These are phyloP conservation scores for Pterois miles DNA, from an alignment of 2,797 vertebrate species.

Conservation along the genomic window DNA sequence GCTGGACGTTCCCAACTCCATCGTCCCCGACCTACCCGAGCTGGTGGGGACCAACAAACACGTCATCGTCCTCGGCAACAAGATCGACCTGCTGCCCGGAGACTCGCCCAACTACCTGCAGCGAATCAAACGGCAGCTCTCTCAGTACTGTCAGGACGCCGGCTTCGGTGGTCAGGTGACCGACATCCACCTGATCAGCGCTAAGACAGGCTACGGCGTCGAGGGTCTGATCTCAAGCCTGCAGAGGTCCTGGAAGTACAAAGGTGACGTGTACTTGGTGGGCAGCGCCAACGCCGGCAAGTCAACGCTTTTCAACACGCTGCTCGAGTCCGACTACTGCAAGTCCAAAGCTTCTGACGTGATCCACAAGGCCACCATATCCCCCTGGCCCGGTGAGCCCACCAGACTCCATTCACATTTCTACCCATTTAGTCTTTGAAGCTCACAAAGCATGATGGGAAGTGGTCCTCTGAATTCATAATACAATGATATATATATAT, in stretches of 20 bases:
- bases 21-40: slow-evolving; percentile 80
- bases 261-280: slow-evolving; percentile 91
- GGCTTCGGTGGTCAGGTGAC: slow-evolving; percentile 75
- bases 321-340: slow-evolving; percentile 92
- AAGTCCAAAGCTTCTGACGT: slow-evolving; percentile 84
- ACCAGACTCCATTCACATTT: background rate
- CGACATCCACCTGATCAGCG: slow-evolving; percentile 91
- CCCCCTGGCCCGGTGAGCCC: slow-evolving; percentile 90
- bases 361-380: slow-evolving; percentile 89
- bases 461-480: too few relatives aligned
- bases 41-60: slow-evolving; percentile 82
- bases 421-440: fast-evolving
- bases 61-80: slow-evolving; percentile 90
- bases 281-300: slow-evolving; percentile 92
- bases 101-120: slow-evolving; percentile 84
- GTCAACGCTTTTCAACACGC: slow-evolving; percentile 92
- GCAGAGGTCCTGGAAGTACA: slow-evolving; percentile 89
- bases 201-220: slow-evolving; percentile 93
- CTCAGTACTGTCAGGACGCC: slow-evolving; percentile 69
- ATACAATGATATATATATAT: too few relatives aligned
- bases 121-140: slow-evolving; percentile 80
- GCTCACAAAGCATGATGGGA: too few relatives aligned
- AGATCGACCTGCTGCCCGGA: slow-evolving; percentile 87
- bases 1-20: slow-evolving; percentile 87
- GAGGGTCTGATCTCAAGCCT: slow-evolving; percentile 88